phyloP scores from a whole-genome alignment of 2,797 vertebrate species.

The Onychomys arenicola region DNA sequence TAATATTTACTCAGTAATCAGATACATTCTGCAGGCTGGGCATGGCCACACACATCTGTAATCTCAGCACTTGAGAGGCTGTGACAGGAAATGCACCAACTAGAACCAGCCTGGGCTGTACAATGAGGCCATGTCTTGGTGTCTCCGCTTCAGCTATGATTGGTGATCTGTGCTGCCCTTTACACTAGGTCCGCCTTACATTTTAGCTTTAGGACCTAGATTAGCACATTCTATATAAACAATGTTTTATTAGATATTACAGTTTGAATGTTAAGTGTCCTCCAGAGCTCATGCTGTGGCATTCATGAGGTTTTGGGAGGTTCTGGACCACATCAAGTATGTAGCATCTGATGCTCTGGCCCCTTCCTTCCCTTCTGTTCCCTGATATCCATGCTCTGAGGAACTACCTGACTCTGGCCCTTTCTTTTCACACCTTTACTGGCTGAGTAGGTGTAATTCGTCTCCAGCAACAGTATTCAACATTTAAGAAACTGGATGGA shows the following conservation, averaged over 20 bases:
- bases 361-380: neutral
- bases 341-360: neutral
- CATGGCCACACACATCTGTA: neutral
- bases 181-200: neutral
- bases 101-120: neutral
- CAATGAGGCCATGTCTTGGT: neutral
- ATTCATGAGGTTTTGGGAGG: neutral
- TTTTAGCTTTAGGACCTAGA: constrained; percentile 40
- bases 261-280: neutral
- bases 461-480: constrained; percentile 4
- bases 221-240: constrained; percentile 7
- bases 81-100: neutral
- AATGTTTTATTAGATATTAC: neutral
- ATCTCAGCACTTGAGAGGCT: neutral
- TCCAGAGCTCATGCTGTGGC: neutral
- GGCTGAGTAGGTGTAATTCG: constrained; percentile 10
- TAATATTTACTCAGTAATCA: constrained; percentile 58
- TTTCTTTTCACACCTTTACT: constrained; percentile 55
- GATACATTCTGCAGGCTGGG: neutral
- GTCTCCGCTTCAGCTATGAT: constrained; percentile 25
- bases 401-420: neutral
- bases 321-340: neutral
- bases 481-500: constrained; percentile 60
- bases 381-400: neutral
- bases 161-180: neutral